phyloP scores from a whole-genome alignment of 2,888 invertebrate species.

The Drosophila atroscutellata region DNA sequence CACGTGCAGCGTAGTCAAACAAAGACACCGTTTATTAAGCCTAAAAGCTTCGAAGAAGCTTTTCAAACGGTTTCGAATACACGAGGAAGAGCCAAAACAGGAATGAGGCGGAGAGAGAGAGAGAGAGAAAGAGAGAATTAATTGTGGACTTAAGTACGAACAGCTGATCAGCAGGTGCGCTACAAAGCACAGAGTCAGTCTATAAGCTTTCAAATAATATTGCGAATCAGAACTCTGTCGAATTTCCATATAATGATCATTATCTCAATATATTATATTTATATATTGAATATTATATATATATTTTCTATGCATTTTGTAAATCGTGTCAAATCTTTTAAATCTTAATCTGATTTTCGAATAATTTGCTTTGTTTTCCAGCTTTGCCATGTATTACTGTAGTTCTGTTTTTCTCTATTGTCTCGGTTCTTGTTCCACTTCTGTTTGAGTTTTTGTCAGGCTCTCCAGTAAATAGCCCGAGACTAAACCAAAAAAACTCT shows the following conservation, averaged over 20 bases:
- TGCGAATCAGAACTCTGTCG: neutral
- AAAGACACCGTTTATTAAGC: neutral
- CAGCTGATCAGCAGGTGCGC: neutral
- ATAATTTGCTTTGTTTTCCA: neutral
- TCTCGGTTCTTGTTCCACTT: neutral
- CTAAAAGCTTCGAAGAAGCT: constrained; percentile 5
- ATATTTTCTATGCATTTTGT: neutral
- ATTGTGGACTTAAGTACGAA: neutral
- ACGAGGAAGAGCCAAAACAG: neutral
- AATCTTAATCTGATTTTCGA: neutral
- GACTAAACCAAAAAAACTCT: constrained; percentile 70
- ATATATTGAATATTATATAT: too few species aligned
- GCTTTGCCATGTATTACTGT: neutral
- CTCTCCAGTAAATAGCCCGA: constrained; percentile 6
- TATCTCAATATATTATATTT: too few species aligned
- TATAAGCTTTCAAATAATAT: neutral
- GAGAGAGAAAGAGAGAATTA: neutral
- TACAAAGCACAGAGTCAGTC: neutral
- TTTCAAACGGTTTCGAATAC: neutral
- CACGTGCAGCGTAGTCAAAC: neutral
- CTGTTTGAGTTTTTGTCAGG: constrained; percentile 1
- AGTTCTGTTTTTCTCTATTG: neutral
- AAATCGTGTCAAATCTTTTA: neutral
- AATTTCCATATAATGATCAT: neutral
- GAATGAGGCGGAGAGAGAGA: neutral